These are phyloP conservation scores for Camelus dromedarius DNA, from an alignment of 2,113 vertebrate species.

Conservation along the genomic window DNA sequence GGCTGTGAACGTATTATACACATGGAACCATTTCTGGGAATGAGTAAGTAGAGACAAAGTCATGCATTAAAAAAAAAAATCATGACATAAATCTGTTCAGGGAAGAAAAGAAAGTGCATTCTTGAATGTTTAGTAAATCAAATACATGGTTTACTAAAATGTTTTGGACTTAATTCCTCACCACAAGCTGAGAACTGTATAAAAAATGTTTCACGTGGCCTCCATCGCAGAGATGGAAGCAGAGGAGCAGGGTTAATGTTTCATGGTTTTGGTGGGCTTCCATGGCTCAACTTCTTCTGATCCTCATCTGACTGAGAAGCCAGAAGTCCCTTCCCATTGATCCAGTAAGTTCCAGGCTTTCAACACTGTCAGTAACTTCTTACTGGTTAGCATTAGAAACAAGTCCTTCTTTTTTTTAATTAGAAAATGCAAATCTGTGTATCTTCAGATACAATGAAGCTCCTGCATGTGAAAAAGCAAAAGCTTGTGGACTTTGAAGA, in stretches of 20 bases:
- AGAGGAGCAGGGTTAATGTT: slow-evolving; percentile 30
- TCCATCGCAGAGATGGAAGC: slow-evolving; percentile 53
- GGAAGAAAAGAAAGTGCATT: slow-evolving; percentile 39
- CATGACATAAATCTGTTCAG: neutral
- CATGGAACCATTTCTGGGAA: slow-evolving; percentile 39
- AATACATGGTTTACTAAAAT: neutral
- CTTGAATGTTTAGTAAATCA: slow-evolving; percentile 44
- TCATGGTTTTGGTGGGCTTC: slow-evolving; percentile 81
- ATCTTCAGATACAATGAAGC: neutral
- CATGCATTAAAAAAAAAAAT: slow-evolving; percentile 12
- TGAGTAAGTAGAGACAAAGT: neutral
- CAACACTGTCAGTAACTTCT: slow-evolving; percentile 74
- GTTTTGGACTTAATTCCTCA: slow-evolving; percentile 60
- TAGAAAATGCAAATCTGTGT: neutral
- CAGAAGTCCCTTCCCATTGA: slow-evolving; percentile 79
- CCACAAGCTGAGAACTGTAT: slow-evolving; percentile 52
- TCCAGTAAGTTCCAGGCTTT: slow-evolving; percentile 73
- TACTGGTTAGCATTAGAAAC: slow-evolving; percentile 62
- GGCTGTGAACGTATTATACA: neutral
- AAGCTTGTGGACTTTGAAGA: neutral
- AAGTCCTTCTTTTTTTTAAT: slow-evolving; percentile 44
- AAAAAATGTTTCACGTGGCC: slow-evolving; percentile 70
- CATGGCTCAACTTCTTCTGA: slow-evolving; percentile 79
- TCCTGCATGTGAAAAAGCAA: neutral
- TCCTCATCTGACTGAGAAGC: slow-evolving; percentile 77